These are phyloP conservation scores for Umimayanthus chanpuru DNA, from an alignment of 92 coral and sea anemone genomes.

Conservation along the genomic window DNA sequence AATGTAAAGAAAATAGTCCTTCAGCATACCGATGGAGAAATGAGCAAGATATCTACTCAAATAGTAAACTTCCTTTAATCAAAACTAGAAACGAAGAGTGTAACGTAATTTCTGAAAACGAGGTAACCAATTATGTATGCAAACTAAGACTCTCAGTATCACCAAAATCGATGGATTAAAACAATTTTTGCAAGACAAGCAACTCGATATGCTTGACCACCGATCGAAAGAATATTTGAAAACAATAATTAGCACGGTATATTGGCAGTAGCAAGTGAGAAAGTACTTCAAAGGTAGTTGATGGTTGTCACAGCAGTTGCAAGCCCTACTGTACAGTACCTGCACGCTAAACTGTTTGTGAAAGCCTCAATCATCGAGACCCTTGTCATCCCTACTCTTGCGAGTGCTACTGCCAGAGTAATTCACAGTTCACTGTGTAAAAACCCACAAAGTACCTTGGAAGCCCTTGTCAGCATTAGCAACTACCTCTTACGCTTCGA, in stretches of 20 bases:
- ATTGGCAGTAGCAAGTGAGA: neutral
- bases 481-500: too few species aligned
- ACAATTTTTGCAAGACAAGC: neutral
- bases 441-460: neutral
- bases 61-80: neutral
- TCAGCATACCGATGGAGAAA: too few species aligned
- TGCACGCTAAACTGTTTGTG: too few species aligned
- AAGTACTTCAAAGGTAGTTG: too few species aligned
- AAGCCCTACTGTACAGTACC: neutral
- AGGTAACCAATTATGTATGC: too few species aligned
- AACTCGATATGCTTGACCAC: neutral
- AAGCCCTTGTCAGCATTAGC: neutral
- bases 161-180: neutral
- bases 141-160: too few species aligned
- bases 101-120: too few species aligned
- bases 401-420: neutral
- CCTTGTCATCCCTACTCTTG: neutral
- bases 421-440: neutral
- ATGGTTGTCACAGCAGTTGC: neutral
- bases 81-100: too few species aligned
- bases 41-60: neutral
- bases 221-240: neutral
- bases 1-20: neutral
- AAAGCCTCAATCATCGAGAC: neutral
- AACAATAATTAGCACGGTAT: too few species aligned